Base-by-base conservation (phyloP, 37 sponge, comb jelly and placozoan genomes). In the Corticium candelabrum region DNA sequence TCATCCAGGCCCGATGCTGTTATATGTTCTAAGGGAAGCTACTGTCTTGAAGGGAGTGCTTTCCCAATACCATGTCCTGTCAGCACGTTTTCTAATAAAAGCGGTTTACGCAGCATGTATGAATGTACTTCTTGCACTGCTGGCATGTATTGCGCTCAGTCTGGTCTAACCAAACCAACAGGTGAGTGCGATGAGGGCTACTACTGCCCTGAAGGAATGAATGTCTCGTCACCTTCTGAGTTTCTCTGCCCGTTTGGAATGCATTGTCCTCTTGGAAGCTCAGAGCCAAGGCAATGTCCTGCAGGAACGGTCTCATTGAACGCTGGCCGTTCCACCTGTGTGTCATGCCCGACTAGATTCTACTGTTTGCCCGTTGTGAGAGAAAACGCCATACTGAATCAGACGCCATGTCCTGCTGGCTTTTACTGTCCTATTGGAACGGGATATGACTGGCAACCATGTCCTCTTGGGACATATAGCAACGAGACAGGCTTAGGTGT, bases 401-500 rank as follows among this genome's bases (percentile, higher is more conserved):
- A 39, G 11, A 38, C 67, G 36, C 3, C 74, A 37, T 76, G 74
- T 74, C 70, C 74, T 30, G 75, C 75, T 11, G 82, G 82, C 3
- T 74, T 56, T 38, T 81, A 81, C 75, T 81, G 82, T 39, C 74
- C 82, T 3, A 37, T 33, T 32, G 75, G 62, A 31, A 74, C 74
- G 15, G 73, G 73, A 4, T 35, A 34, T 5, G 31, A 15, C 21
- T 15, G 29, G 68, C 41, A 39, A 2, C 78, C 78, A 29, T 82
- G 83, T 37, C 83, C 83, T 3, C 78, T 67, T 7, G 83, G 83
- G 1, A 82, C 83, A 11, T 80, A 50, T 56, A 35, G 50, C 32
- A 38, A 56, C n/a, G 21, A 39, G 35, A 41, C 39, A 37, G 34
- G 78, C 3, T 21, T 82, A 3, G 79, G 68, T 68, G 37, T 57